phyloP scores from a whole-genome alignment of 2,113 vertebrate genomes.

The Tragelaphus imberbis region DNA sequence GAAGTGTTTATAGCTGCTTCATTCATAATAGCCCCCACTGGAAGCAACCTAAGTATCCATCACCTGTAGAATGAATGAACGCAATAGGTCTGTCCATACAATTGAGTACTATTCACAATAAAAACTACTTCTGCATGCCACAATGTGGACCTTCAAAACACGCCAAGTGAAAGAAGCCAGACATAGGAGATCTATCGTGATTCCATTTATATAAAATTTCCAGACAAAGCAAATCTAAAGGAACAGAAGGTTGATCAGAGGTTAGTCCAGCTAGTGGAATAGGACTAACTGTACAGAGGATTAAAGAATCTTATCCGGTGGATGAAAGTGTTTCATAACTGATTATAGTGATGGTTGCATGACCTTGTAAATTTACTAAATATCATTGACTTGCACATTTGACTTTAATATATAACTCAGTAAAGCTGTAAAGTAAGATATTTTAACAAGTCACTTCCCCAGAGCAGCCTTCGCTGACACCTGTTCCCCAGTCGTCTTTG shows the following conservation, averaged over 20 bases:
- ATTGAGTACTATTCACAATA: neutral
- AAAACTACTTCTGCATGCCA: neutral
- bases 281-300: neutral
- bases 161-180: neutral
- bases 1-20: neutral
- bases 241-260: neutral
- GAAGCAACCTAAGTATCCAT: neutral
- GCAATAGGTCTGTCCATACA: too few species aligned
- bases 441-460: neutral
- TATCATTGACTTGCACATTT: neutral
- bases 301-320: neutral
- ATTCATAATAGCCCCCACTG: neutral
- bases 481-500: fast-evolving
- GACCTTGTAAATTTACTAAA: neutral
- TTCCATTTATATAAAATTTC: neutral
- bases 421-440: neutral
- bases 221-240: neutral
- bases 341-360: neutral
- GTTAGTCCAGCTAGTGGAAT: neutral
- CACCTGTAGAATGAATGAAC: neutral
- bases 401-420: neutral
- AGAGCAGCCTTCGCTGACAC: neutral
- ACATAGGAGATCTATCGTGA: neutral
- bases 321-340: neutral
- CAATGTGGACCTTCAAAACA: neutral